Base-by-base conservation (phyloP, 2,113 vertebrate species). In the Urocolius indicus region DNA sequence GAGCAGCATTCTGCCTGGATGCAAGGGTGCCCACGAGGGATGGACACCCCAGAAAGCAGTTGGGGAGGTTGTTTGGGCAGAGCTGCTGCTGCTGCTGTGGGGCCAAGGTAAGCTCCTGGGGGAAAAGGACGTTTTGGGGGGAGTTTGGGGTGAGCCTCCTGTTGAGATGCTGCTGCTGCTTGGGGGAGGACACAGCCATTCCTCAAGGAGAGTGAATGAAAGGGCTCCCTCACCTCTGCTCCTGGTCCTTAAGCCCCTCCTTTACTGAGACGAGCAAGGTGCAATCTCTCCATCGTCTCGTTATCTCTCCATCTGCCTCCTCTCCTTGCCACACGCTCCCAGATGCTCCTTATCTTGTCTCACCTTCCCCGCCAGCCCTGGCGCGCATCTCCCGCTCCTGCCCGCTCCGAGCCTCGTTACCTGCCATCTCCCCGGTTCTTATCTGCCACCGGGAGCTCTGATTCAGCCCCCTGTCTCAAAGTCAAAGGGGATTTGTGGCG, bases 261-360 rank as follows among this genome's bases (percentile, higher is more conserved):
- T 74, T 74, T 55, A 74, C 4, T 13, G 58, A 85, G 78, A 1
- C 1, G 7, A 86, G 76, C 68, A 23, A 77, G 46, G 41, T 1
- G 8, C 61, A 54, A 76, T 84, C 90, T 93, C 78, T 71, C 74
- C 87, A 76, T 90, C 87, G 73, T 90, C 92, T 65, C 13, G 0
- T 68, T 94, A 90, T 96, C 93, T 96, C 87, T n/a, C 57, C 8
- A 89, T 95, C 89, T 80, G 43, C 68, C 65, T 89, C 54, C 49
- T 59, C 59, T 55, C 38, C 88, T 3, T 3, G 51, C 88, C 65
- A 7, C 65, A 7, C 2, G 12, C 82, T 92, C 43, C 93, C 78
- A 30, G 61, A 65, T 52, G 90, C 66, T 85, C 67, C 94, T 93
- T 95, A 92, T 94, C 96, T 95, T 49, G n/a, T 55, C 82, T 89